A percentile compares a stretch with the other conserved stretches of the same genome.
These are phyloP conservation scores for Himalopsyche japonica DNA, from an alignment of 2,888 invertebrate species.

Conservation along the genomic window DNA sequence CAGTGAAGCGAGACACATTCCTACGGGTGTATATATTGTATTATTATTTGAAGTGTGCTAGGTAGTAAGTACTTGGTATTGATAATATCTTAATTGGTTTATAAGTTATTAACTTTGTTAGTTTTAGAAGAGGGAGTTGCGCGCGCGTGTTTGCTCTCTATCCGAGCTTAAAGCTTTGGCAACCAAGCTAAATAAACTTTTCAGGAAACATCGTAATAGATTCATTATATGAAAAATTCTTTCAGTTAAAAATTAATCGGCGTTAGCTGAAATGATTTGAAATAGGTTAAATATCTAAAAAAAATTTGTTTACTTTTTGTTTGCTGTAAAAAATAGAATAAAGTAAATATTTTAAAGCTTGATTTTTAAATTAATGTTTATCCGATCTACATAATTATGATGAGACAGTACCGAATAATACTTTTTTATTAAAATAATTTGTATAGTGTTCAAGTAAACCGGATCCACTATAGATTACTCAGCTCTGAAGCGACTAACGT, in stretches of 20 bases:
- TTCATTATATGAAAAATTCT: too few species aligned
- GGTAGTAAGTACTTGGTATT: background rate
- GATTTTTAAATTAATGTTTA: too few species aligned
- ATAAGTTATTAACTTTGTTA: conserved; percentile 7
- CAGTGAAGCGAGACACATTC: background rate
- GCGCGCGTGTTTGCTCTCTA: background rate
- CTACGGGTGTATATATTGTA: background rate
- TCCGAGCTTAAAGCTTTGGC: background rate
- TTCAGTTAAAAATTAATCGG: background rate
- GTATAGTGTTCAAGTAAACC: too few species aligned
- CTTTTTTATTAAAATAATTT: too few species aligned
- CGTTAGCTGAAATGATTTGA: background rate
- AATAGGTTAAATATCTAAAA: too few species aligned
- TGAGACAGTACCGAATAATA: too few species aligned
- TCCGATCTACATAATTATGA: too few species aligned
- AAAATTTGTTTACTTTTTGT: too few species aligned
- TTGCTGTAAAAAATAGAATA: too few species aligned
- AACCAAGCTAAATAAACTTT: background rate
- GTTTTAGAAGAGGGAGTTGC: background rate
- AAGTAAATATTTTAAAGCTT: too few species aligned
- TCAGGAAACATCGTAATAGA: background rate
- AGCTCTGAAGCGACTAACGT: too few species aligned
- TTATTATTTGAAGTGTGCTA: background rate
- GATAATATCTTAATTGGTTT: conserved; percentile 16
- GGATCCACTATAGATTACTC: too few species aligned